Percentiles rank a stretch among this genome's conserved stretches.
Evolutionary conservation across 2,797 vertebrate genomes (phyloP).

Genomic region (Vultur gryphus): DNA sequence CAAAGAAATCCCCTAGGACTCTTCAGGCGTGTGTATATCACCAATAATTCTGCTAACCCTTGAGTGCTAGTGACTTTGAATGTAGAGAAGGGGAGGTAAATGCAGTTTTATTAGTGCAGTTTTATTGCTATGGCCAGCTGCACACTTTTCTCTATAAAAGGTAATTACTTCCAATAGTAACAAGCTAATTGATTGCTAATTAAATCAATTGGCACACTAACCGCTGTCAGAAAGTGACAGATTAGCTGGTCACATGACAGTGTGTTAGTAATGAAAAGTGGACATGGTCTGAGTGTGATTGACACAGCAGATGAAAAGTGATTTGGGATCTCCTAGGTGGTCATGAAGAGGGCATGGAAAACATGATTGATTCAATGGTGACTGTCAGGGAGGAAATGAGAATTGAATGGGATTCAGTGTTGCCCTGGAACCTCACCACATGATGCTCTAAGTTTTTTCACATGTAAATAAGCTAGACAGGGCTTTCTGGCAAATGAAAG

Average conservation of each 20-base stretch:
- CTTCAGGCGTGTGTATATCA: slow-evolving; percentile 77
- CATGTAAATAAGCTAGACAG: slow-evolving; percentile 90
- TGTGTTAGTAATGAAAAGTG: slow-evolving; percentile 79
- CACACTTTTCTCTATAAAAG: slow-evolving; percentile 95
- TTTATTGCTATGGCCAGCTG: slow-evolving; percentile 98
- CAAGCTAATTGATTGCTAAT: slow-evolving; percentile 99
- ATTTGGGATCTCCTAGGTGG: slow-evolving; percentile 80
- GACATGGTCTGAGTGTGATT: slow-evolving; percentile 83
- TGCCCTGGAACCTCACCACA: slow-evolving; percentile 80
- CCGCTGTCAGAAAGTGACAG: slow-evolving; percentile 91
- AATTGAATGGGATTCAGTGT: slow-evolving; percentile 87
- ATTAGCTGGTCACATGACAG: slow-evolving; percentile 85
- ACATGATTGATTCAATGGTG: slow-evolving; percentile 87
- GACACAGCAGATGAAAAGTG: slow-evolving; percentile 79
- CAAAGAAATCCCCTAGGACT: slow-evolving; percentile 80
- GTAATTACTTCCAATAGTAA: slow-evolving; percentile 99
- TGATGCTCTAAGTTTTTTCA: slow-evolving; percentile 85
- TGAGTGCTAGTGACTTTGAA: slow-evolving; percentile 71
- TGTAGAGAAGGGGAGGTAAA: slow-evolving; percentile 74
- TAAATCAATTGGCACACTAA: slow-evolving; percentile 97
- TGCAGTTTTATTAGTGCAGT: slow-evolving; percentile 89
- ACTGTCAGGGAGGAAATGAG: slow-evolving; percentile 87
- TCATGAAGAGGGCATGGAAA: slow-evolving; percentile 81
- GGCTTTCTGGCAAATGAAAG: slow-evolving; percentile 76
- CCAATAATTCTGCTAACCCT: slow-evolving; percentile 87